These are phyloP conservation scores for Spinus olivaceus DNA, from an alignment of 2,797 vertebrate species.

Conservation along the genomic window DNA sequence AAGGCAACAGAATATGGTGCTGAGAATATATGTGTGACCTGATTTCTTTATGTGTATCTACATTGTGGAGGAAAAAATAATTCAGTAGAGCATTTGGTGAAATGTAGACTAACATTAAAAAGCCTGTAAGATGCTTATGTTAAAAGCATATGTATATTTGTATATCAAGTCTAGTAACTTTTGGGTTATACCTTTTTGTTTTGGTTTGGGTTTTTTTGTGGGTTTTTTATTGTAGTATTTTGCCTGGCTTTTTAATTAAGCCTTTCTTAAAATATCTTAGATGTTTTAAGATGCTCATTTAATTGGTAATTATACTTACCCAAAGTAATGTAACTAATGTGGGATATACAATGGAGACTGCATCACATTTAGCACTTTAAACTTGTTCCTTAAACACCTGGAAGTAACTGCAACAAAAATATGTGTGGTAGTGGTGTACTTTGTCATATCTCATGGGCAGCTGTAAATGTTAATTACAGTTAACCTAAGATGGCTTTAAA, in stretches of 20 bases:
- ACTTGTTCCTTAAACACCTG: conserved; percentile 8
- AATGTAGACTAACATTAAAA: neutral
- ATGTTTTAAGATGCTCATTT: neutral
- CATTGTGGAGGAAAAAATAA: neutral
- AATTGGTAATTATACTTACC: neutral
- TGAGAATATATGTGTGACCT: neutral
- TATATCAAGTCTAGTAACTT: neutral
- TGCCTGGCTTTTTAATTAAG: neutral
- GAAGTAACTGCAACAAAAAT: neutral
- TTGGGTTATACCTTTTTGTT: neutral
- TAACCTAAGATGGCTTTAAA: conserved; percentile 39
- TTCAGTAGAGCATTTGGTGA: neutral
- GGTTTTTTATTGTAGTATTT: neutral
- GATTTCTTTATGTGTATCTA: neutral
- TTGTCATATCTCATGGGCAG: neutral
- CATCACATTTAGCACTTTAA: neutral
- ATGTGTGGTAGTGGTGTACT: neutral
- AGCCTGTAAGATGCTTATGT: neutral
- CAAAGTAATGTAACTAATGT: neutral
- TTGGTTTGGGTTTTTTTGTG: too few relatives aligned
- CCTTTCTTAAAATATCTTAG: neutral
- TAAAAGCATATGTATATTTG: neutral
- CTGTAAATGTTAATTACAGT: conserved; percentile 33
- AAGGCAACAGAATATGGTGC: neutral
- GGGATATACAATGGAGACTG: neutral